Evolutionary conservation across 2,797 vertebrate genomes (phyloP).

Genomic region (Argyrosomus regius): DNA sequence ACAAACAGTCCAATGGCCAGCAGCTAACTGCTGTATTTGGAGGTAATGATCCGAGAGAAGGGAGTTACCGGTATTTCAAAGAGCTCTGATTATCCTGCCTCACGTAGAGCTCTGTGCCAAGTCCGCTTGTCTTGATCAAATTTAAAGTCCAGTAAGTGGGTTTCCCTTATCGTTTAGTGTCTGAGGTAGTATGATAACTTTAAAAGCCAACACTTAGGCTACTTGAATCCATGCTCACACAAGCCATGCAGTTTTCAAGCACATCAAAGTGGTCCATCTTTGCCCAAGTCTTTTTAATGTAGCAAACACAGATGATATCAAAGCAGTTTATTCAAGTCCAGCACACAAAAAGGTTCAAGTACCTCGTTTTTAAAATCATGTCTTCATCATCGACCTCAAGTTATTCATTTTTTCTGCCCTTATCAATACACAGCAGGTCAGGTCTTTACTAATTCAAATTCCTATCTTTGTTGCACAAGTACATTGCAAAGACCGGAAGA

Average conservation of each 20-base stretch:
- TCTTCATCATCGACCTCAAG: background rate
- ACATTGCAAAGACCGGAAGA: background rate
- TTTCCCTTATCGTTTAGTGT: constrained; percentile 24
- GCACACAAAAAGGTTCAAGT: background rate
- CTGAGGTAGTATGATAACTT: constrained; percentile 3
- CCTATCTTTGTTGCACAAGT: background rate
- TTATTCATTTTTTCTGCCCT: background rate
- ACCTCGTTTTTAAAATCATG: background rate
- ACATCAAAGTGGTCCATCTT: background rate
- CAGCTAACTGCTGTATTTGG: constrained; percentile 51
- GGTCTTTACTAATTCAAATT: background rate
- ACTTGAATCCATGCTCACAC: background rate
- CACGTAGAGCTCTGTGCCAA: constrained; percentile 20
- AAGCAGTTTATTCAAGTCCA: background rate
- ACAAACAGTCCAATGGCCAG: constrained; percentile 42
- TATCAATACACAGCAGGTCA: background rate
- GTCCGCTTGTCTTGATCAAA: constrained; percentile 31
- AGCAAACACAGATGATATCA: background rate
- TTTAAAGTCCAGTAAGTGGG: constrained; percentile 17
- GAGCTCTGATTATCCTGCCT: constrained; percentile 56
- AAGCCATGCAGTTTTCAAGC: background rate
- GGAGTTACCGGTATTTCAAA: constrained; percentile 41
- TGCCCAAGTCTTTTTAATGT: background rate
- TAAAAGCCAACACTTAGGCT: background rate
- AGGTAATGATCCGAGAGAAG: constrained; percentile 56